A percentile compares a stretch with the other conserved stretches of the same genome.
Evolutionary conservation across 2,888 invertebrate genomes (phyloP).

Genomic region (Diarsia brunnea): DNA sequence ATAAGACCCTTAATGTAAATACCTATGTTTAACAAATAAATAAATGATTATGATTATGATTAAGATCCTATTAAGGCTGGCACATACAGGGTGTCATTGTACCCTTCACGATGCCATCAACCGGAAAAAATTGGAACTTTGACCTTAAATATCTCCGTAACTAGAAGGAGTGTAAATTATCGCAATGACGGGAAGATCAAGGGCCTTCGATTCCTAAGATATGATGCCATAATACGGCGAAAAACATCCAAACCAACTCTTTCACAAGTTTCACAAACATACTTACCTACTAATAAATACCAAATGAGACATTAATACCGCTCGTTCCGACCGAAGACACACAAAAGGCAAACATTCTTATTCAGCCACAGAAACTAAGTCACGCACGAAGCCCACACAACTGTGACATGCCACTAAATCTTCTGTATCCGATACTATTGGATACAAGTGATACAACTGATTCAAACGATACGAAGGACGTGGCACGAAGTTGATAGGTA

Average conservation of each 20-base stretch:
- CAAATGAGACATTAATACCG: slow-evolving; percentile 24
- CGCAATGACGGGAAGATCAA: no score
- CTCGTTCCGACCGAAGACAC: slow-evolving; percentile 30
- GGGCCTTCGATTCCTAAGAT: not conserved
- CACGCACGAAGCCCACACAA: slow-evolving; percentile 57
- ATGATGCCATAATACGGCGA: not conserved
- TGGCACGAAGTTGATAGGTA: not conserved
- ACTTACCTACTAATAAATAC: slow-evolving; percentile 9
- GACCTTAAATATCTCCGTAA: no score
- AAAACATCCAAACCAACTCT: not conserved
- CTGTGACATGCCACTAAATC: slow-evolving; percentile 64
- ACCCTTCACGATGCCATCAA: no score
- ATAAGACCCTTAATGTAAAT: no score
- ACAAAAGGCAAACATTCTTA: slow-evolving; percentile 34
- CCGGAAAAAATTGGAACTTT: no score
- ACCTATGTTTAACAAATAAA: no score
- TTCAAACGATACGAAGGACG: slow-evolving; percentile 32
- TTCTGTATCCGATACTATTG: slow-evolving; percentile 55
- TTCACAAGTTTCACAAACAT: not conserved
- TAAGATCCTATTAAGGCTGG: not conserved
- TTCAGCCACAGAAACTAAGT: slow-evolving; percentile 49
- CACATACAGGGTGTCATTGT: not conserved
- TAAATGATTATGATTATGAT: no score
- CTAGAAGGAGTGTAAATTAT: no score
- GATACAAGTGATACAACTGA: slow-evolving; percentile 50